Evolutionary conservation across 1,140 invertebrate species (phyloP).

Genomic region (Drosophila lacteicornis): DNA sequence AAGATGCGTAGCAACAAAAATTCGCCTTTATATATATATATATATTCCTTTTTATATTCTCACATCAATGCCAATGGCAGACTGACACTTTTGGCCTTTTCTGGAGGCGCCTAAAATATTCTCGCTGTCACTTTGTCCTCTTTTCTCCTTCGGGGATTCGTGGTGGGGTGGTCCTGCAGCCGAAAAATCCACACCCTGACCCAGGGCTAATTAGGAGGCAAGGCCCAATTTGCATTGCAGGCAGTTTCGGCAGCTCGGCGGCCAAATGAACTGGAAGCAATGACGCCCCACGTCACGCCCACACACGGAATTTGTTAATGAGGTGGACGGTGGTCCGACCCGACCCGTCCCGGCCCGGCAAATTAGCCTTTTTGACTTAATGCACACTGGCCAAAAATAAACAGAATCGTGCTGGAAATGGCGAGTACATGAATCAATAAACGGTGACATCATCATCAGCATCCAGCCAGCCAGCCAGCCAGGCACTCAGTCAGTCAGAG

Average conservation of each 20-base stretch:
- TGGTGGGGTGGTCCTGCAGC: neutral
- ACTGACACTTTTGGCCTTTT: conserved; percentile 62
- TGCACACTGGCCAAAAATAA: conserved; percentile 61
- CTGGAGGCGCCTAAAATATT: conserved; percentile 39
- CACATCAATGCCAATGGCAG: conserved; percentile 36
- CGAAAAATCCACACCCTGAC: conserved; percentile 7
- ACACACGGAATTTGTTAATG: conserved; percentile 67
- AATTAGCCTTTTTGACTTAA: conserved; percentile 61
- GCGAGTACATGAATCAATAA: conserved; percentile 67
- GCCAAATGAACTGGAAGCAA: conserved; percentile 67
- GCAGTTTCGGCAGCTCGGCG: conserved; percentile 14
- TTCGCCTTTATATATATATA: neutral
- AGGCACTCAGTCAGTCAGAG: conserved; percentile 14
- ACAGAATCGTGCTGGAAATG: conserved; percentile 55
- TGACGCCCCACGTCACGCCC: conserved; percentile 56
- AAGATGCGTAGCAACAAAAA: conserved; percentile 4
- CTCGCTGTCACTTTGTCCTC: conserved; percentile 15
- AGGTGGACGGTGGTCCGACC: conserved; percentile 21
- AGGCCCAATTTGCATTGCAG: conserved; percentile 62
- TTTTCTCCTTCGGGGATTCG: neutral
- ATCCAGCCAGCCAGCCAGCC: conserved; percentile 17
- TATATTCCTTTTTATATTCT: conserved; percentile 41
- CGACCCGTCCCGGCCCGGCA: conserved; percentile 11
- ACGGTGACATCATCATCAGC: conserved; percentile 72
- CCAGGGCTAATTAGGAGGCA: conserved; percentile 58